Conservation (phyloP, 2,888 invertebrate species). For the Dermolepida albohirtum region DNA sequence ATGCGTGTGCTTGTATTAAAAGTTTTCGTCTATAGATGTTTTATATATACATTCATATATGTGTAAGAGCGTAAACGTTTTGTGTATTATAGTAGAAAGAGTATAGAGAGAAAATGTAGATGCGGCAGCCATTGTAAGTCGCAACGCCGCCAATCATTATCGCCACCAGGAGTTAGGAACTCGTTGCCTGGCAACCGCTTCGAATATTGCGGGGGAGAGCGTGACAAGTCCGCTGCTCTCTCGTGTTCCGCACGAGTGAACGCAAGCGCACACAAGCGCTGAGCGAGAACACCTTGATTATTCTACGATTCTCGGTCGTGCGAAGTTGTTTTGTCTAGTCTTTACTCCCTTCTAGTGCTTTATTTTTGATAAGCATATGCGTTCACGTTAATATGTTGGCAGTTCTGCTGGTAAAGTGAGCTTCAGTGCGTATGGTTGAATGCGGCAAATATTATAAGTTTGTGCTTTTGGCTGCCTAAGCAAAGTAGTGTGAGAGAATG, state of each 20-base stretch:
- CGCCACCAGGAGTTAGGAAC: slow-evolving; percentile 64
- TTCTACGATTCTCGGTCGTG: slow-evolving; percentile 16
- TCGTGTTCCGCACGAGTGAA: slow-evolving; percentile 53
- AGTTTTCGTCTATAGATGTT: slow-evolving; percentile 33
- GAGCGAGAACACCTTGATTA: slow-evolving; percentile 2
- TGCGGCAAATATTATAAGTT: too few species aligned
- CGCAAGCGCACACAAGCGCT: slow-evolving; percentile 56
- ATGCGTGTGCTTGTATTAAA: slow-evolving; percentile 2
- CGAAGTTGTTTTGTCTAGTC: slow-evolving; percentile 6
- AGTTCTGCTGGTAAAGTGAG: too few species aligned
- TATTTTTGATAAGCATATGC: too few species aligned
- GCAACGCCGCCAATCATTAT: slow-evolving; percentile 65
- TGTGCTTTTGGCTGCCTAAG: too few species aligned
- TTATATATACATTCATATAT: too few species aligned
- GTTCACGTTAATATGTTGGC: too few species aligned
- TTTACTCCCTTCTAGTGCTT: too few species aligned
- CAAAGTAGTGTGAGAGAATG: too few species aligned
- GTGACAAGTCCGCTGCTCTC: not conserved
- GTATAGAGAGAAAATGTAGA: slow-evolving; percentile 50
- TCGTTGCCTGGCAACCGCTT: slow-evolving; percentile 64
- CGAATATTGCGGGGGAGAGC: slow-evolving; percentile 48
- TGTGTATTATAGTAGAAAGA: slow-evolving; percentile 54
- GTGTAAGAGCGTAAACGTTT: slow-evolving; percentile 54
- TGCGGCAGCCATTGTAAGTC: slow-evolving; percentile 65
- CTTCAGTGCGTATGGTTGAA: too few species aligned